Evolutionary conservation across 53 echinoderm and acorn worm genomes (phyloP).

Genomic region (Hippasteria phrygiana): DNA sequence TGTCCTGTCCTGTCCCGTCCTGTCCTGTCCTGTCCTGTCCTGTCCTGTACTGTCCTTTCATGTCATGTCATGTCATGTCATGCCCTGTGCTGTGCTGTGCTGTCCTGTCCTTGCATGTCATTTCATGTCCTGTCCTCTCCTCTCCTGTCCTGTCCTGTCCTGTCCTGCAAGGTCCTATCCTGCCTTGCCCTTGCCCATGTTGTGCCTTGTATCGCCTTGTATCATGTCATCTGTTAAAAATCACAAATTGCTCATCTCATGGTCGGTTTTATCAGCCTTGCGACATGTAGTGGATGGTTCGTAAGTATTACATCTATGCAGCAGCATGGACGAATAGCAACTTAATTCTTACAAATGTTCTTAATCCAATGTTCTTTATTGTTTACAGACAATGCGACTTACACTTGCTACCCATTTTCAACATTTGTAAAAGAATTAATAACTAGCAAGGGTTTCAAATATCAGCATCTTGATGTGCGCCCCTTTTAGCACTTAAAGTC

Average conservation of each 20-base stretch:
- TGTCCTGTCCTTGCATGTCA: background rate
- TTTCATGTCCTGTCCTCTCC: background rate
- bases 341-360: too few species aligned
- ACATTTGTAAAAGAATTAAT: background rate
- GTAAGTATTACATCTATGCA: too few species aligned
- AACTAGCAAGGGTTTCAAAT: background rate
- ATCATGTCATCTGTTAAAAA: too few species aligned
- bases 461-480: background rate
- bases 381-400: too few species aligned
- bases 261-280: too few species aligned
- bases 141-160: background rate
- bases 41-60: background rate
- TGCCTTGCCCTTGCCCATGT: too few species aligned
- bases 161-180: too few species aligned
- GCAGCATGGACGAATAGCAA: too few species aligned
- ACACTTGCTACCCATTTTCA: background rate
- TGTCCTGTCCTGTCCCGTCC: conserved; percentile 14
- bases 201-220: too few species aligned
- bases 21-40: background rate
- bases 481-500: conserved; percentile 6
- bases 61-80: background rate
- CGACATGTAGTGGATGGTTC: too few species aligned
- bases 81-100: background rate
- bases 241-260: too few species aligned
- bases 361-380: too few species aligned